A percentile compares a stretch with the other conserved stretches of the same genome.
These are phyloP conservation scores for Urocitellus parryii DNA, from an alignment of 2,113 vertebrate genomes.

Conservation along the genomic window DNA sequence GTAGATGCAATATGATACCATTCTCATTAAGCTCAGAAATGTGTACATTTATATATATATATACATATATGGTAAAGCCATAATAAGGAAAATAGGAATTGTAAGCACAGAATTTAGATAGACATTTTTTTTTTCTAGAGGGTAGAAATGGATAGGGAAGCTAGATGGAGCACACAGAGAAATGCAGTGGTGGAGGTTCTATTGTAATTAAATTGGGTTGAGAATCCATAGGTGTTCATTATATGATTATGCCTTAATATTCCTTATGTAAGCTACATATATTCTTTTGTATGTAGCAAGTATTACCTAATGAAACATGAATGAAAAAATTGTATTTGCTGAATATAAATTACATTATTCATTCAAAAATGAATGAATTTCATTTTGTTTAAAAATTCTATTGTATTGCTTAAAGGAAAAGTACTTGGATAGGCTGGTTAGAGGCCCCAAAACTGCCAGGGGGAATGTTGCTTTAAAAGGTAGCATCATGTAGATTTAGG, in stretches of 20 bases:
- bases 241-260: background rate
- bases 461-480: background rate
- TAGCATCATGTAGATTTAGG: background rate
- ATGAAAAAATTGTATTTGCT: background rate
- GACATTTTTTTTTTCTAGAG: background rate
- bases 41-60: background rate
- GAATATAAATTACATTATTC: background rate
- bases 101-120: background rate
- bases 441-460: background rate
- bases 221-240: background rate
- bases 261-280: background rate
- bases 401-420: background rate
- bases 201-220: background rate
- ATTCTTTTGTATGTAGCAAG: background rate
- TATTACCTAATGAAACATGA: background rate
- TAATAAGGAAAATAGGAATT: background rate
- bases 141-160: background rate
- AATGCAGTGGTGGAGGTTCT: background rate
- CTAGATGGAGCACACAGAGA: background rate
- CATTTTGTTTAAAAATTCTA: background rate
- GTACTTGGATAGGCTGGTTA: background rate
- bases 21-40: background rate
- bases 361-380: background rate
- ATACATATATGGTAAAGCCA: background rate
- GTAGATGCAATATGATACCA: background rate